A percentile compares a stretch with the other conserved stretches of the same genome.
Conservation (phyloP, 2,888 invertebrate species). For the Xylota segnis region DNA sequence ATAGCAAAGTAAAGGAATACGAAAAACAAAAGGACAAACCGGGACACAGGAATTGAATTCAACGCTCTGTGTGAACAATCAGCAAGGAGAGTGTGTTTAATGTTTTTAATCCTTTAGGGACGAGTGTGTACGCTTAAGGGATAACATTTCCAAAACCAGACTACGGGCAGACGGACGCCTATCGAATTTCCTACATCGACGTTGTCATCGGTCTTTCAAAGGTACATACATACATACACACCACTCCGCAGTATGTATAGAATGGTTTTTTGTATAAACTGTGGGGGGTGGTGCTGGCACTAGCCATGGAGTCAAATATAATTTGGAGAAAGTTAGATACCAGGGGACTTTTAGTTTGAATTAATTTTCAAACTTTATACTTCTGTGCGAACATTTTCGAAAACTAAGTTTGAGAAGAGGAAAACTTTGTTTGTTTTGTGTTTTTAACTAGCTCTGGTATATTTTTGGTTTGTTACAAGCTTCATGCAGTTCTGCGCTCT, state of each 20-base stretch:
- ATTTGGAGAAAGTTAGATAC: conserved; percentile 31
- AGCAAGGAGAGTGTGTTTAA: conserved; percentile 56
- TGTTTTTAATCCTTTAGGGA: conserved; percentile 66
- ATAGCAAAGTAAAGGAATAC: neutral
- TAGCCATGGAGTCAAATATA: conserved; percentile 13
- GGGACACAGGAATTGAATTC: conserved; percentile 28
- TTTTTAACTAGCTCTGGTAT: neutral
- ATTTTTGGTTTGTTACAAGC: neutral
- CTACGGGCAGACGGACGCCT: conserved; percentile 55
- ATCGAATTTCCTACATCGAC: conserved; percentile 57
- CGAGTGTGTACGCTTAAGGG: conserved; percentile 52
- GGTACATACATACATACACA: too few relatives aligned
- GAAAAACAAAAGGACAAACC: conserved; percentile 38
- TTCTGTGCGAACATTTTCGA: neutral
- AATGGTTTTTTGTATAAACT: neutral
- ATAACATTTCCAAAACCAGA: conserved; percentile 55
- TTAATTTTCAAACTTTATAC: conserved; percentile 30
- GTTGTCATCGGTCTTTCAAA: conserved; percentile 24
- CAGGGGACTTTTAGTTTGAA: conserved; percentile 34
- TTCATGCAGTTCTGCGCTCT: neutral
- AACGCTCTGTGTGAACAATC: conserved; percentile 39
- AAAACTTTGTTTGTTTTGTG: conserved; percentile 24
- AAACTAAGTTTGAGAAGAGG: conserved; percentile 14
- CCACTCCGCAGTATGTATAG: too few relatives aligned
- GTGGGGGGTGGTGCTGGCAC: neutral